Conservation (phyloP, 2,888 invertebrate species). For the Meganola albula region DNA sequence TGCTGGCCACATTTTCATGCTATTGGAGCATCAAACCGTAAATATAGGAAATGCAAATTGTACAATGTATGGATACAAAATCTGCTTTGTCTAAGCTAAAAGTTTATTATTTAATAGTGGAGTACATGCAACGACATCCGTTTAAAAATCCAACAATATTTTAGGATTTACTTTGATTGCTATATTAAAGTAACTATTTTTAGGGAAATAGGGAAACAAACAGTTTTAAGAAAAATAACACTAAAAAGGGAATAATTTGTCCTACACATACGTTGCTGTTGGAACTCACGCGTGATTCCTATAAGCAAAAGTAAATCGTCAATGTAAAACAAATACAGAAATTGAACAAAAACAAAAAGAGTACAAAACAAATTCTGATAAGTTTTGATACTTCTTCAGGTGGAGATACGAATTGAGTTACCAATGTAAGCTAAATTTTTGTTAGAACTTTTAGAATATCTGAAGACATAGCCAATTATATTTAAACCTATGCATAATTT, state of each 20-base stretch:
- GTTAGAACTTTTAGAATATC: too few relatives aligned
- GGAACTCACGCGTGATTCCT: constrained; percentile 78
- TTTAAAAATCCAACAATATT: constrained; percentile 20
- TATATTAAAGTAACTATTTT: constrained; percentile 32
- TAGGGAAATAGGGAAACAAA: constrained; percentile 31
- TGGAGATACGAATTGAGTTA: too few relatives aligned
- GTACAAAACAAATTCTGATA: neutral
- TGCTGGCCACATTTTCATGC: constrained; percentile 36
- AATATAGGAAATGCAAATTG: too few relatives aligned
- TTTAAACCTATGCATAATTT: too few relatives aligned
- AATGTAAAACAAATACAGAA: constrained; percentile 35
- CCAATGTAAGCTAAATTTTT: too few relatives aligned
- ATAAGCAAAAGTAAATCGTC: constrained; percentile 68
- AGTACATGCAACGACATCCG: constrained; percentile 54
- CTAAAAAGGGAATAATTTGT: constrained; percentile 60
- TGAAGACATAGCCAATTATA: too few relatives aligned
- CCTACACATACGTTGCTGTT: constrained; percentile 54
- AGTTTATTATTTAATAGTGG: constrained; percentile 21
- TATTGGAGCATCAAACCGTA: constrained; percentile 29
- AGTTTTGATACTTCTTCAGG: neutral
- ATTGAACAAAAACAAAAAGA: neutral
- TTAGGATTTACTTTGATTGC: constrained; percentile 26
- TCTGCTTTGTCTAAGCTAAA: constrained; percentile 16
- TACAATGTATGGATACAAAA: constrained; percentile 20
- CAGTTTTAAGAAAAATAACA: constrained; percentile 39